Base-by-base conservation (phyloP, 1,140 invertebrate species). In the Leguminivora glycinivorella region DNA sequence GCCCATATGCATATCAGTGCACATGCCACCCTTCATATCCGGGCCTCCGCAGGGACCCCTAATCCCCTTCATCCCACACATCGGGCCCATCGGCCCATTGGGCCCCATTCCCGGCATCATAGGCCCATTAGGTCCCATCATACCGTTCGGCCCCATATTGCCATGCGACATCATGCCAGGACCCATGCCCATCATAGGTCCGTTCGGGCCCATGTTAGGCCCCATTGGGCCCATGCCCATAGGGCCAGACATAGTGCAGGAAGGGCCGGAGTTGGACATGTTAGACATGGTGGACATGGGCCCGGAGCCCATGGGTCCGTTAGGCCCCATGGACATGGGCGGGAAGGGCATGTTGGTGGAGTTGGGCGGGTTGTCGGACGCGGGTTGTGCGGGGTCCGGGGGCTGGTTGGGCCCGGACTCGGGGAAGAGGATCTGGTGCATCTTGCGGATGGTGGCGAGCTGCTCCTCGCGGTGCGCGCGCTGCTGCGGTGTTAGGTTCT, bases 401-500 rank as follows among this genome's bases (percentile, higher is more conserved):
- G 75, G 85, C 83, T 79, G 93, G 74, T 83, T 82, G 70, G 73
- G 70, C 10, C 89, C 88, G 40, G 95, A 94, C 83, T 98, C 96
- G 0, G 96, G 96, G 92, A 98, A 97, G 31, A 99, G 91, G 92
- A 98, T 95, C 84, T 97, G 95, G 77, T 98, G 96, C 94, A 99
- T 97, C 93, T 98, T 98, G 67, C 96, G 93, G 72, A 99, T 93
- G 43, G 95, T 97, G 4, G 97, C 98, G 25, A 99, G 92, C 78
- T 98, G 96, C 85, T 98, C 97, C 90, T 98, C 97, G 69, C 98
- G 93, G 82, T 98, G 97, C 70, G 98, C 97, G 67, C 97, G 94
- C 89, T 99, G 98, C 89, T 99, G 97, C 25, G 98, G 98, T 68
- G 98, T 99, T 74, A 99, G 93, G 91, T 99, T 98, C 93, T 99